Conservation (phyloP, 2,113 vertebrate species). For the Lepidothrix coronata region DNA sequence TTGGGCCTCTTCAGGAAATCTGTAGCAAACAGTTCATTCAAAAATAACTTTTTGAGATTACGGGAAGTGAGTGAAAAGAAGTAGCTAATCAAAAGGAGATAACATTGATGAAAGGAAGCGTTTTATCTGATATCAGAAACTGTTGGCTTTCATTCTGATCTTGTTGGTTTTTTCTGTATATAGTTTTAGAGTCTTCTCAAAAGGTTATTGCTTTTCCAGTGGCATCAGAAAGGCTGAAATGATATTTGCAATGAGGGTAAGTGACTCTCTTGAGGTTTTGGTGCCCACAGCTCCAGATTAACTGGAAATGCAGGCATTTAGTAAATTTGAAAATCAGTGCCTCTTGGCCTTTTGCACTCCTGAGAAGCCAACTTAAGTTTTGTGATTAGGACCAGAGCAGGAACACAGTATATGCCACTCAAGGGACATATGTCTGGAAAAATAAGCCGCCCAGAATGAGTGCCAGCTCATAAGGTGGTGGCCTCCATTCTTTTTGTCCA, state of each 20-base stretch:
- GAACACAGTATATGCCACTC: not conserved
- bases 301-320: constrained; percentile 1
- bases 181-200: not conserved
- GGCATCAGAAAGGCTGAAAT: not conserved
- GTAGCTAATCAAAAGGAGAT: not conserved
- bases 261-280: constrained; percentile 38
- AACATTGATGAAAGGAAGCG: not conserved
- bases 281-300: not conserved
- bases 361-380: not conserved
- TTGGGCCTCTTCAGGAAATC: not conserved
- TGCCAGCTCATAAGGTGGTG: not conserved
- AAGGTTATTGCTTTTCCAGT: constrained; percentile 23
- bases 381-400: not conserved
- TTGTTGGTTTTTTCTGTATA: not conserved
- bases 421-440: not conserved
- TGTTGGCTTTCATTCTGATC: not conserved
- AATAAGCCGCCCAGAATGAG: not conserved
- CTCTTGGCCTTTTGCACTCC: not conserved
- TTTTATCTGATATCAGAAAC: not conserved
- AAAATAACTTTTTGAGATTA: not conserved
- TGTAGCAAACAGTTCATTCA: not conserved
- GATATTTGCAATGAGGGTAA: not conserved
- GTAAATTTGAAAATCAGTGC: constrained; percentile 12
- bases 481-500: not conserved
- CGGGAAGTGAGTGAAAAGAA: not conserved